Evolutionary conservation across 1,140 invertebrate species (phyloP), one percentile per base, ranked within the genome.

Genomic region (Carposina sasakii): DNA sequence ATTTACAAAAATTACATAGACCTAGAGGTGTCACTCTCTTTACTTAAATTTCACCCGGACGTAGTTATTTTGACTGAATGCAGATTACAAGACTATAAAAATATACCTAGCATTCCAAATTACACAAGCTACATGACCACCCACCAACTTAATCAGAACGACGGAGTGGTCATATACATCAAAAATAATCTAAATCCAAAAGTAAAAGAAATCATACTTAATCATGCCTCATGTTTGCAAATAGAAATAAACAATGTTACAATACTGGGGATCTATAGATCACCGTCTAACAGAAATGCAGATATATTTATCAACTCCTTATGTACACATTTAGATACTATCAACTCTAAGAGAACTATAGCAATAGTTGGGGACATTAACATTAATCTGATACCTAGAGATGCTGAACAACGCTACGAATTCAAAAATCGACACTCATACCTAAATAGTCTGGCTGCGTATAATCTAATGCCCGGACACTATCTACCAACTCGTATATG

Each of bases 321-420:
- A 5, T n/a, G 15, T 13, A n/a, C 31, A n/a, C 31, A 33, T 13
- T 13, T 33, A 10, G 31, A 15, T 8, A 33, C 4, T 15, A 33
- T 33, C 13, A 28, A 28, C 24, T 28, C 43, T 2, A 8, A 39
- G 20, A 47, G 39, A 39, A 58, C 23, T 19, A 53, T 58, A 23
- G 39, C 51, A 39, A 20, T 58, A 19, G 28, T 39, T 2, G 55
- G 50, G 4, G 55, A 58, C 26, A 50, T 58, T 13, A 58, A 58
- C 40, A 53, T 58, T 28, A 58, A 53, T 31, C 36, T 50, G 9
- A 43, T 13, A 39, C 41, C 40, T 17, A 58, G 39, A 44, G 21
- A 23, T 19, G 3, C 23, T 3, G 50, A 58, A 31, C 9, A 3
- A 13, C 31, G 28, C 9, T 15, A 47, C 24, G 51, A 58, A 46